Evolutionary conservation across 2,888 invertebrate genomes (phyloP).

Genomic region (Tinea pellionella): DNA sequence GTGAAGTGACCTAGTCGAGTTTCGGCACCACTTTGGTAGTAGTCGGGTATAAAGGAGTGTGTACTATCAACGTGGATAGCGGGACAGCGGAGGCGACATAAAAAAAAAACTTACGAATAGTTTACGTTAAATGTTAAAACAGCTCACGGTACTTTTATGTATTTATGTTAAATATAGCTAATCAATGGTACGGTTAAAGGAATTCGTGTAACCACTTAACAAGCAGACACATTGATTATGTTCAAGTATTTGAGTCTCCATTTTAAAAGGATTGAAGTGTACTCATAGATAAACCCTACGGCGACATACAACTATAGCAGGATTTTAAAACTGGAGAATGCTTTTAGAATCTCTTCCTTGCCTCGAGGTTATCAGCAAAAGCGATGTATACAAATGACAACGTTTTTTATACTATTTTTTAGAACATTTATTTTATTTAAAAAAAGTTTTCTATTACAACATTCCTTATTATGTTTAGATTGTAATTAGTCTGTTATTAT

Average conservation of each 20-base stretch:
- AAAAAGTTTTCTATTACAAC: background rate
- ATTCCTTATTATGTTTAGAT: too few relatives aligned
- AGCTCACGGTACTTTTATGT: background rate
- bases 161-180: background rate
- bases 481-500: too few relatives aligned
- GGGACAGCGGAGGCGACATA: too few relatives aligned
- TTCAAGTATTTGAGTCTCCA: conserved; percentile 21
- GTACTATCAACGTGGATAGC: too few relatives aligned
- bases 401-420: too few relatives aligned
- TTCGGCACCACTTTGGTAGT: too few relatives aligned
- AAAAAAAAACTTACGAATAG: too few relatives aligned
- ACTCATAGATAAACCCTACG: conserved; percentile 14
- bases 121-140: too few relatives aligned
- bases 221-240: conserved; percentile 34
- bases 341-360: conserved; percentile 9
- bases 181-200: background rate
- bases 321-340: conserved; percentile 12
- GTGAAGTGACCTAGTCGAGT: too few relatives aligned
- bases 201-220: conserved; percentile 38
- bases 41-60: too few relatives aligned
- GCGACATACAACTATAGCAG: background rate
- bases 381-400: background rate
- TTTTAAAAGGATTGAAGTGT: conserved; percentile 32
- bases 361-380: background rate
- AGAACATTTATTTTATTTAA: too few relatives aligned